These are phyloP conservation scores for Agriopis leucophaearia DNA, from an alignment of 2,888 invertebrate species.

Conservation along the genomic window DNA sequence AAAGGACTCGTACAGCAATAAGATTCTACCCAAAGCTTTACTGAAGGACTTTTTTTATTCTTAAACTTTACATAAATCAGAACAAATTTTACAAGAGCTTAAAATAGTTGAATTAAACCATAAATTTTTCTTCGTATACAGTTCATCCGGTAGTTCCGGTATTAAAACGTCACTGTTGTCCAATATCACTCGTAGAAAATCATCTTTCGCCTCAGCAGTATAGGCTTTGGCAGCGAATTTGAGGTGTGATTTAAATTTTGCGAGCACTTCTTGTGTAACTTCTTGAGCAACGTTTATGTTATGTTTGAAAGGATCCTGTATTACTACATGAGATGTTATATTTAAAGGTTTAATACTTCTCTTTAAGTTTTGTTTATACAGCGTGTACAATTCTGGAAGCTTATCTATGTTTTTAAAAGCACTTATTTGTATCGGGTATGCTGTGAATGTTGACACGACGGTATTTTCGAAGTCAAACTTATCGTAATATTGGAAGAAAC, in stretches of 20 bases:
- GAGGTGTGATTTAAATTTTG: conserved; percentile 3
- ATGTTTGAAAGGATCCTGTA: conserved; percentile 22
- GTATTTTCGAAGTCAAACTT: conserved; percentile 28
- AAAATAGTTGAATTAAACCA: not conserved
- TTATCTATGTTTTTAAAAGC: conserved; percentile 12
- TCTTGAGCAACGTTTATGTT: conserved; percentile 7
- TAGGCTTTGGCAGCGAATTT: conserved; percentile 9
- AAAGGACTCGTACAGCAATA: no score
- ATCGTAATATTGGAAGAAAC: conserved; percentile 50
- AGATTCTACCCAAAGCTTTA: no score
- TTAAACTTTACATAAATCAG: not conserved
- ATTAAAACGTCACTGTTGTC: not conserved
- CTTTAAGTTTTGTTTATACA: conserved; percentile 20
- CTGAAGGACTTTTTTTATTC: no score
- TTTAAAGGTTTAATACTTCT: not conserved
- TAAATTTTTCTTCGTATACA: not conserved
- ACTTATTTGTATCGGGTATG: conserved; percentile 10
- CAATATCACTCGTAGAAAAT: conserved; percentile 5
- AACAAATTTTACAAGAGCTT: not conserved
- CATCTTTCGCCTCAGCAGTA: not conserved
- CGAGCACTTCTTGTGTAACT: not conserved
- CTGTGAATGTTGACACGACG: conserved; percentile 20
- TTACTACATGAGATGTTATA: not conserved
- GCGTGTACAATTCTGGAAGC: conserved; percentile 14
- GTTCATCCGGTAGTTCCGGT: no score